A percentile compares a stretch with the other conserved stretches of the same genome.
Conservation (phyloP, 1,140 invertebrate genomes). For the Drosophila micromelanica region DNA sequence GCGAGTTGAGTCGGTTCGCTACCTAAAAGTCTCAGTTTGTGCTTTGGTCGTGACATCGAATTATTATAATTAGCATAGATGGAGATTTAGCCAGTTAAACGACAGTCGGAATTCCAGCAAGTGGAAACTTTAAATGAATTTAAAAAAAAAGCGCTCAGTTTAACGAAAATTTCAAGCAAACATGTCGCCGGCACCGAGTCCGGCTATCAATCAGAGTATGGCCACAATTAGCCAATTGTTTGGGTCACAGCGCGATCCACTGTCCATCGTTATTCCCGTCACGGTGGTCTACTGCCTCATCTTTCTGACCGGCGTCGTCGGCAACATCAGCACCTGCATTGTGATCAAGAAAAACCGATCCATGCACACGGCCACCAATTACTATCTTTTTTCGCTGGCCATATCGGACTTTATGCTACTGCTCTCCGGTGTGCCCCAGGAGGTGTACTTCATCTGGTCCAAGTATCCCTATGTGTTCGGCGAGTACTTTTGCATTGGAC, state of each 20-base stretch:
- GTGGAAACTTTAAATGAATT: slow-evolving; percentile 74
- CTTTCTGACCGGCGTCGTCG: slow-evolving; percentile 93
- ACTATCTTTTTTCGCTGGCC: slow-evolving; percentile 96
- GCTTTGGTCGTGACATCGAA: slow-evolving; percentile 63
- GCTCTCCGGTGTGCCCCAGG: slow-evolving; percentile 91
- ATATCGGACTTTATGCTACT: slow-evolving; percentile 96
- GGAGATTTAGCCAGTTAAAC: slow-evolving; percentile 50
- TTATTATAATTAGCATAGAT: slow-evolving; percentile 81
- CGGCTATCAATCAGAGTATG: slow-evolving; percentile 28
- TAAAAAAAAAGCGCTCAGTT: slow-evolving; percentile 18
- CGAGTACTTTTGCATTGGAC: slow-evolving; percentile 92
- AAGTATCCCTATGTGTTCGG: slow-evolving; percentile 95
- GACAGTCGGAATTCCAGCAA: slow-evolving; percentile 56
- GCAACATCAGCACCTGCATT: slow-evolving; percentile 96
- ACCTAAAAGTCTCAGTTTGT: slow-evolving; percentile 17
- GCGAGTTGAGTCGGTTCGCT: slow-evolving; percentile 29
- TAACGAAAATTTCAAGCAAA: slow-evolving; percentile 21
- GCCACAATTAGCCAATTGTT: slow-evolving; percentile 35
- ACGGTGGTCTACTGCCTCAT: slow-evolving; percentile 93
- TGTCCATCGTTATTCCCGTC: slow-evolving; percentile 91
- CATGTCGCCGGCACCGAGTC: slow-evolving; percentile 12
- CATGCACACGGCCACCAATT: slow-evolving; percentile 97
- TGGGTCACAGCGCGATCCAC: slow-evolving; percentile 85
- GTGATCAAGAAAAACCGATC: slow-evolving; percentile 95
- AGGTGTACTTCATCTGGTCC: slow-evolving; percentile 94